Conservation (phyloP, 1,140 invertebrate species). For the Lasaia peninsularis region DNA sequence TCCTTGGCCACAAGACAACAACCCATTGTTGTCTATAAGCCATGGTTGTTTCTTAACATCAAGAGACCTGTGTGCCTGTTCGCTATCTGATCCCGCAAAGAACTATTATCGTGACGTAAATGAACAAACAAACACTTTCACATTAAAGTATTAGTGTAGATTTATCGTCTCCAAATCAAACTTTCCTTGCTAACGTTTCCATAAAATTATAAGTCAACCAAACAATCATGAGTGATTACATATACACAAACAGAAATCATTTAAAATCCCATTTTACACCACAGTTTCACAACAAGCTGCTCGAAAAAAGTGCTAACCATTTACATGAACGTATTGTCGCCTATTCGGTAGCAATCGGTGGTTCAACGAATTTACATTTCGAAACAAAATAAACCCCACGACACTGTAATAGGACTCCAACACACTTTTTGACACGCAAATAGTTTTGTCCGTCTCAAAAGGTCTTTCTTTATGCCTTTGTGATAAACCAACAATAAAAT, state of each 20-base stretch:
- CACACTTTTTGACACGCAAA: background rate
- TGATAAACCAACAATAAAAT: conserved; percentile 35
- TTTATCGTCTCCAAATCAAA: background rate
- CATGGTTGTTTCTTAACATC: too few relatives aligned
- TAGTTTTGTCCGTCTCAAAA: too few relatives aligned
- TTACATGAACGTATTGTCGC: conserved; percentile 53
- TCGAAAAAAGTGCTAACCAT: conserved; percentile 46
- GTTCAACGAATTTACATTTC: conserved; percentile 25
- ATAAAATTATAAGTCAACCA: conserved; percentile 4
- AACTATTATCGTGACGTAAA: too few relatives aligned
- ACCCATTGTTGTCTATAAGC: too few relatives aligned
- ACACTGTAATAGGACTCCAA: background rate
- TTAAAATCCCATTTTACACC: conserved; percentile 50
- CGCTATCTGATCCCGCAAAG: too few relatives aligned
- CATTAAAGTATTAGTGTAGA: too few relatives aligned
- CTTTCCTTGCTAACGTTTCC: background rate
- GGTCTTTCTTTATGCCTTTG: conserved; percentile 35
- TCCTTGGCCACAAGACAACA: too few relatives aligned
- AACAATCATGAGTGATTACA: conserved; percentile 2
- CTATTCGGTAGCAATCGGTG: conserved; percentile 48
- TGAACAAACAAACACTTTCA: too few relatives aligned
- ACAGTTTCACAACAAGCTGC: conserved; percentile 56
- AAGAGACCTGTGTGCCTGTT: too few relatives aligned
- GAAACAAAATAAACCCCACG: background rate
- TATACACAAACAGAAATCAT: conserved; percentile 33